phyloP scores from a whole-genome alignment of 2,113 vertebrate genomes.

The Lepisosteus osseus region DNA sequence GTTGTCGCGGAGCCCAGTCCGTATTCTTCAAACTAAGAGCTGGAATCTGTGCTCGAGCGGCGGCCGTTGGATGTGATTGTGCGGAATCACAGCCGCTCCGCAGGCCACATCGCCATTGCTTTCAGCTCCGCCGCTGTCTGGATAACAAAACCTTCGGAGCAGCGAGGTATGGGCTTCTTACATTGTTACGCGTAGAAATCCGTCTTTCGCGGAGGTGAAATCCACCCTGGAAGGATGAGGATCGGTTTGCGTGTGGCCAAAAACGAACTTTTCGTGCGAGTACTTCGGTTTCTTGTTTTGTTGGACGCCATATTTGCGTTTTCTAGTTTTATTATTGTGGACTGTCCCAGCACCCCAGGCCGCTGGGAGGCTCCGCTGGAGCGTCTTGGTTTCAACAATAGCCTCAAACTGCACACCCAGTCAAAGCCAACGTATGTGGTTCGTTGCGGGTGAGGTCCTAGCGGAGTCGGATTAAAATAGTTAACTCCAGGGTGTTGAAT shows the following conservation, averaged over 20 bases:
- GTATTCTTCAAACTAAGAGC: slow-evolving; percentile 21
- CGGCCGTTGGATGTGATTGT: slow-evolving; percentile 59
- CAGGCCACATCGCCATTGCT: slow-evolving; percentile 61
- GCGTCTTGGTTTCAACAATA: slow-evolving; percentile 33
- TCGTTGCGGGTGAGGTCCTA: background rate
- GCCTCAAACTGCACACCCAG: slow-evolving; percentile 18
- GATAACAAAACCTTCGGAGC: slow-evolving; percentile 35
- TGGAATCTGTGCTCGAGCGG: slow-evolving; percentile 28
- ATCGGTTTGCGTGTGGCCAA: too few relatives aligned
- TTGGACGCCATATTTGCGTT: slow-evolving; percentile 60
- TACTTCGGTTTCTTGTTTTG: slow-evolving; percentile 48
- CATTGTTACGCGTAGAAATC: background rate
- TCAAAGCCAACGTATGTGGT: background rate
- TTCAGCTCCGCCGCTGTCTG: slow-evolving; percentile 48
- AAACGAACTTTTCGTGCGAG: background rate
- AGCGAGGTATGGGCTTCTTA: slow-evolving; percentile 47
- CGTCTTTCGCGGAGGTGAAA: background rate
- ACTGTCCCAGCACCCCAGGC: slow-evolving; percentile 11
- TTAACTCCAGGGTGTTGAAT: background rate
- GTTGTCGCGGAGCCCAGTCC: slow-evolving; percentile 38
- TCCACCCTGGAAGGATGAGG: too few relatives aligned
- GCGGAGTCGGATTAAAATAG: background rate
- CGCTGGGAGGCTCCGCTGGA: slow-evolving; percentile 11
- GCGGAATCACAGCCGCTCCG: slow-evolving; percentile 55
- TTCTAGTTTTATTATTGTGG: slow-evolving; percentile 24